Conservation (phyloP, 2,888 invertebrate species). For the Nomada fabriciana region DNA sequence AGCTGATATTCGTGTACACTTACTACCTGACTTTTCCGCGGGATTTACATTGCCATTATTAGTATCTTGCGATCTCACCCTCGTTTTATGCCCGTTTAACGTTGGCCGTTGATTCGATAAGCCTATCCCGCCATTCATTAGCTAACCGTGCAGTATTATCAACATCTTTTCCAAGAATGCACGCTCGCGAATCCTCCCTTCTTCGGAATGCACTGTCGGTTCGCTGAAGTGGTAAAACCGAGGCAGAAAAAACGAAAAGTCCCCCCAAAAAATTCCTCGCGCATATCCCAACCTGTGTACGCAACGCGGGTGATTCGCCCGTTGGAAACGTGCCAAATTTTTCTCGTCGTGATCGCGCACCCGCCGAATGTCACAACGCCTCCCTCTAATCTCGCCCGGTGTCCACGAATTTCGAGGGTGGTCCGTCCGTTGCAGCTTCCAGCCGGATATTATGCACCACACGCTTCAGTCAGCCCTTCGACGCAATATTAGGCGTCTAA, state of each 20-base stretch:
- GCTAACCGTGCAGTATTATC: neutral
- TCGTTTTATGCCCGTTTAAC: neutral
- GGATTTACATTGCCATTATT: neutral
- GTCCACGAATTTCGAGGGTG: conserved; percentile 14
- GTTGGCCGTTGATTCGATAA: neutral
- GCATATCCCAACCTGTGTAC: neutral
- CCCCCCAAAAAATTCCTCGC: conserved; percentile 5
- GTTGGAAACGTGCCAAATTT: conserved; percentile 26
- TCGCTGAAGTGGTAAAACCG: neutral
- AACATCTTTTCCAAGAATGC: neutral
- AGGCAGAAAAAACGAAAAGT: neutral
- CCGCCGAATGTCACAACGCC: neutral
- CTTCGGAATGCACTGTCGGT: neutral
- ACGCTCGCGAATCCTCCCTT: no score
- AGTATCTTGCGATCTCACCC: neutral
- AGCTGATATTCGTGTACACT: neutral
- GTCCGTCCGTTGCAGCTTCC: neutral
- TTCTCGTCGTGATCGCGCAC: conserved; percentile 16
- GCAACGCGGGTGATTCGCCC: neutral
- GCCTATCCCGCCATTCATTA: neutral
- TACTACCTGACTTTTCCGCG: neutral
- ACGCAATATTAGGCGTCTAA: conserved; percentile 63
- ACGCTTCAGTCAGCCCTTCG: conserved; percentile 40
- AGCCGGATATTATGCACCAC: conserved; percentile 63
- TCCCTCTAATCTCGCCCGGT: conserved; percentile 28